Conservation (phyloP, 2,797 vertebrate genomes). For the Coreius guichenoti region DNA sequence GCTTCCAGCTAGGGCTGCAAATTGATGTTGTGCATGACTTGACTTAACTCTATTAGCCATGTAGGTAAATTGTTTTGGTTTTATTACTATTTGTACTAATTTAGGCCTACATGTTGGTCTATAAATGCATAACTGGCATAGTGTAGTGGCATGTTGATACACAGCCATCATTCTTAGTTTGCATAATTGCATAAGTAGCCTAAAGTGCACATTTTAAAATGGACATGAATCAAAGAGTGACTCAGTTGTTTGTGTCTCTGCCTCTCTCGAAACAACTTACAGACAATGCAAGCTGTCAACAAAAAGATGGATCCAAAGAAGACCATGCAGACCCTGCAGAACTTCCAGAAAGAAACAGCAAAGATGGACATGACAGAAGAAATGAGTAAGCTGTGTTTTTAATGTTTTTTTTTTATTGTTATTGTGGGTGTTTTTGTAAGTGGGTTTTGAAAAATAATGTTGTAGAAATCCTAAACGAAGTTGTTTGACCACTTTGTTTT, state of each 20-base stretch:
- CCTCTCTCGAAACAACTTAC: conserved; percentile 16
- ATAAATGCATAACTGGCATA: neutral
- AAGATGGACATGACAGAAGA: conserved; percentile 93
- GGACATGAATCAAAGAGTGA: conserved; percentile 10
- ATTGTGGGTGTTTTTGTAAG: neutral
- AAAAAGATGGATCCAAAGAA: conserved; percentile 92
- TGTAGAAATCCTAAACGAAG: neutral
- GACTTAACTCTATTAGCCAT: neutral
- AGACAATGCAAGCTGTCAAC: conserved; percentile 91
- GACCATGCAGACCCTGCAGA: conserved; percentile 89
- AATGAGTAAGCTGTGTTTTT: conserved; percentile 81
- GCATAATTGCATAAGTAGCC: neutral
- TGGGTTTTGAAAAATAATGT: neutral
- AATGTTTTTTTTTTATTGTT: neutral
- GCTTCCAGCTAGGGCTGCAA: neutral
- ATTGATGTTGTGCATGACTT: neutral
- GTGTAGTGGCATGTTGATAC: neutral
- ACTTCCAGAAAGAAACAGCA: conserved; percentile 91
- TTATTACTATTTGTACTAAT: neutral
- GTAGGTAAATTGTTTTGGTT: conserved; percentile 11
- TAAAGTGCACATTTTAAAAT: neutral
- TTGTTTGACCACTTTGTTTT: neutral
- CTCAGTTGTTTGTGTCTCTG: conserved; percentile 9
- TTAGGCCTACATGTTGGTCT: neutral
- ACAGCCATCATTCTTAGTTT: neutral